These are phyloP conservation scores for Zaprionus lachaisei DNA, from an alignment of 1,140 invertebrate genomes.

Conservation along the genomic window DNA sequence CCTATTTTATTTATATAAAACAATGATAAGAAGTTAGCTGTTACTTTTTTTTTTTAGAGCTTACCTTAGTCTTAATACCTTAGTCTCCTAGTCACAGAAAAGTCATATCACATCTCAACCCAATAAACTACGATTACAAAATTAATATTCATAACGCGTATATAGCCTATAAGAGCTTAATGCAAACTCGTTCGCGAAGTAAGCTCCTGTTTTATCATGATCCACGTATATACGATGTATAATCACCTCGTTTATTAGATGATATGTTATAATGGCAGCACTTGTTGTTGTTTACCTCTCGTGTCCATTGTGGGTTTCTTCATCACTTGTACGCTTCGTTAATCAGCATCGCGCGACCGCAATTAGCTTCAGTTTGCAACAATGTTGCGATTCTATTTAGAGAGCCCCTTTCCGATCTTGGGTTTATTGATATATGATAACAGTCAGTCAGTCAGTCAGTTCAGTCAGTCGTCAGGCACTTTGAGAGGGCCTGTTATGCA, in stretches of 20 bases:
- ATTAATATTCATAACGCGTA: too few relatives aligned
- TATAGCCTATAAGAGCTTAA: too few relatives aligned
- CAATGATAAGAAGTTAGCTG: too few relatives aligned
- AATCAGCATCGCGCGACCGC: conserved; percentile 61
- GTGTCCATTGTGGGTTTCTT: background rate
- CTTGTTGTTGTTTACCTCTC: background rate
- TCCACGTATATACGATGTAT: background rate
- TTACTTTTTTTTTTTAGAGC: too few relatives aligned
- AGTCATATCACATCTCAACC: too few relatives aligned
- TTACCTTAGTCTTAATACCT: too few relatives aligned
- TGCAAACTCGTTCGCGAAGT: background rate
- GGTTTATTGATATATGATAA: conserved; percentile 79
- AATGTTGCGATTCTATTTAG: conserved; percentile 67
- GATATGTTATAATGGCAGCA: conserved; percentile 2
- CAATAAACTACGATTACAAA: too few relatives aligned
- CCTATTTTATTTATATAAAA: too few relatives aligned
- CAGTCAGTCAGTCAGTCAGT: conserved; percentile 48
- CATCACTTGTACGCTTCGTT: conserved; percentile 31
- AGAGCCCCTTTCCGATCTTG: conserved; percentile 5
- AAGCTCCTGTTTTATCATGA: background rate
- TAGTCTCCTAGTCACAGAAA: too few relatives aligned
- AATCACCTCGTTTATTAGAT: conserved; percentile 6
- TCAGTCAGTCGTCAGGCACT: background rate
- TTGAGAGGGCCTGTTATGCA: conserved; percentile 11
- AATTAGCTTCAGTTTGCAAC: conserved; percentile 63